Evolutionary conservation across 2,888 invertebrate genomes (phyloP), one percentile per base, ranked within the genome.

Genomic region (Erannis defoliaria): DNA sequence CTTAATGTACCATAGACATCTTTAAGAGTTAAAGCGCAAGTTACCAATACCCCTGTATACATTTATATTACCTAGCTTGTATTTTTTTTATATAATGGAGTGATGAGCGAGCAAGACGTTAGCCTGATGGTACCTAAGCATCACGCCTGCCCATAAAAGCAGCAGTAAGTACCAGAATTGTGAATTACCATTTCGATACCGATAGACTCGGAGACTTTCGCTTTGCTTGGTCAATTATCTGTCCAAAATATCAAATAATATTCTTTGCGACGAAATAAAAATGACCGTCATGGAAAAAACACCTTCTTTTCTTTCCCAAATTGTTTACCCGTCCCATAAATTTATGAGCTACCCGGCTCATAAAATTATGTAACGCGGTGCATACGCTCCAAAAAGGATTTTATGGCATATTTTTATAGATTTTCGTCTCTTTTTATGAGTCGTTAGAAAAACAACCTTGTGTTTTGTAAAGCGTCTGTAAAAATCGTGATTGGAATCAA

Each of bases 281-380:
- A 9, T 45, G 29, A 45, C 29, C 45, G 29, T 29, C 10, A 31
- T 31, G 19, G 31, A 3, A 29, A 46, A 46, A 46, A 18, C 46
- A 19, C 46, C 18, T 33, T 33, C 10, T 31, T 12, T 46, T 33
- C 46, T 46, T 19, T 16, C 21, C 31, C n/a, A 51, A 33, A 59
- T 48, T 54, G 59, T 59, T 59, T 59, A 59, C 59, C 37, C 26
- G 10, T 37, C 19, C 18, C 57, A 46, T 58, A 53, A 40, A 40
- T 51, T 46, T 45, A 59, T 21, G 53, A 53, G 46, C 6, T 46
- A 23, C 56, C 31, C 26, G 12, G 23, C 42, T 23, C 46, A 38
- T 58, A 58, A 58, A 58, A 58, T 53, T 58, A 58, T 59, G 48
- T 48, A 46, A 59, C 29, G 18, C 43, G 19, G 37, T 40, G 40